Base-by-base conservation (phyloP, 2,113 vertebrate species). In the Pycnonotus jocosus region DNA sequence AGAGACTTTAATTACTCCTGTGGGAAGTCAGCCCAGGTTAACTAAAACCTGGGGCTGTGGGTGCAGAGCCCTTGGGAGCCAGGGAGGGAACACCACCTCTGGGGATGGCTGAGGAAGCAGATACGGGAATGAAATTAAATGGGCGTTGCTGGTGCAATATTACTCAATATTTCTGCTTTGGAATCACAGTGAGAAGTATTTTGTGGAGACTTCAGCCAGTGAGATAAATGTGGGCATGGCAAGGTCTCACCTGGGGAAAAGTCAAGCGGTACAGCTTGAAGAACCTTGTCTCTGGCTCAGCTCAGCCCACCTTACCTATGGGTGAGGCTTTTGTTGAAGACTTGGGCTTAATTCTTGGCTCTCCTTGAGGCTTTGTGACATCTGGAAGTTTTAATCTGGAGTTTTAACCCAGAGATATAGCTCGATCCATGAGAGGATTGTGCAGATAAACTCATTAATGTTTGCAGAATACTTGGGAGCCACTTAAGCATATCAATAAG, bases 21-120 rank as follows among this genome's bases (percentile, higher is more conserved):
- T 70, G 96, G 95, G 96, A 92, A 96, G 86, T 81, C 91, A 93
- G 93, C 88, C 95, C 96, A 94, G 93, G 89, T 93, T 76, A 96
- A 96, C 84, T 70, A 88, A 94, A 90, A 94, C 56, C 80, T 95
- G 87, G 53, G 92, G 70, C 86, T 81, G 38, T 7, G 35, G 82
- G 73, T 80, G 69, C 57, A 64, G 86, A 83, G 60, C 47, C 57
- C 70, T 61, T 2, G 10, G 44, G 35, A 90, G 20, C 23, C 2
- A 1, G 31, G n/a, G 65, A 70, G n/a, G 45, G 14, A 83, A 37
- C 15, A 31, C 7, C 27, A 40, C 30, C 48, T 57, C 23, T 2
- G 5, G 71, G 40, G 37, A n/a, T 2, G 13, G 18, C 51, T 45
- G 31, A 25, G n/a, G 76, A 70, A 74, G 51, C 40, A 88, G 45